These are phyloP conservation scores for Cottoperca gobio DNA, from an alignment of 2,797 vertebrate species.

Conservation along the genomic window DNA sequence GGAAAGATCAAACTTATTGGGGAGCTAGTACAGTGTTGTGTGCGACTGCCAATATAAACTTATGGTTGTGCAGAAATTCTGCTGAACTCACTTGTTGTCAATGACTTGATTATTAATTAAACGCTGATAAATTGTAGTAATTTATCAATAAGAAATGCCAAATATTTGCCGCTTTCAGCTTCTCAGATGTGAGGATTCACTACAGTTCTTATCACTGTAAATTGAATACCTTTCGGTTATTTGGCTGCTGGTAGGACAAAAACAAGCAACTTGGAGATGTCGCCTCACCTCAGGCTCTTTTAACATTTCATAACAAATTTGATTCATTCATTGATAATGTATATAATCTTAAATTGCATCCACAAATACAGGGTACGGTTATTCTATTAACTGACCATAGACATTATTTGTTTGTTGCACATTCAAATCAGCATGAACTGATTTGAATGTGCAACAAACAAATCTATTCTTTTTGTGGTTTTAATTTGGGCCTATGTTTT, in stretches of 20 bases:
- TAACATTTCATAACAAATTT: not conserved
- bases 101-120: not conserved
- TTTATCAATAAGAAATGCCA: not conserved
- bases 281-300: not conserved
- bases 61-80: not conserved
- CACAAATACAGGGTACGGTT: not conserved
- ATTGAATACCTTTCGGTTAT: not conserved
- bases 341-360: not conserved
- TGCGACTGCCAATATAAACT: not conserved
- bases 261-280: not conserved
- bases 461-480: not conserved
- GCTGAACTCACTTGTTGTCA: constrained; percentile 7
- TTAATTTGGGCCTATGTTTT: constrained; percentile 35
- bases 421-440: not conserved
- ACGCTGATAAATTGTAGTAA: not conserved
- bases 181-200: constrained; percentile 3
- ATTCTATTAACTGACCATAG: not conserved
- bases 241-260: not conserved
- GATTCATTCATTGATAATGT: not conserved
- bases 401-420: not conserved
- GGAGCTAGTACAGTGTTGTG: not conserved
- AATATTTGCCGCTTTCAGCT: not conserved
- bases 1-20: constrained; percentile 20
- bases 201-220: not conserved
- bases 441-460: constrained; percentile 2